A percentile compares a stretch with the other conserved stretches of the same genome.
These are phyloP conservation scores for Ladona fulva DNA, from an alignment of 1,140 invertebrate species.

Conservation along the genomic window DNA sequence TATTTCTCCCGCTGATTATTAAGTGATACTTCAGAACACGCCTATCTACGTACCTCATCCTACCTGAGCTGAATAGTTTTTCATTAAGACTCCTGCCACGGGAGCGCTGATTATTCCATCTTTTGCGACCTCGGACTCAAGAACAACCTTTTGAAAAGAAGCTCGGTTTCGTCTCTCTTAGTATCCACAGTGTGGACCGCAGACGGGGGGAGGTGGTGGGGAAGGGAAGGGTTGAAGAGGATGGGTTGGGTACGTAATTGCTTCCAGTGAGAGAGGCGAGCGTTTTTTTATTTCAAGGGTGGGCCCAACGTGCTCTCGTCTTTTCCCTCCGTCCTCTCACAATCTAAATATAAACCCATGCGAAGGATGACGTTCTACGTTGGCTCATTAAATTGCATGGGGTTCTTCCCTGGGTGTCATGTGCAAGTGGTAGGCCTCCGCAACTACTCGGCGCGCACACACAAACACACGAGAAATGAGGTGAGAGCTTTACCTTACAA, in stretches of 20 bases:
- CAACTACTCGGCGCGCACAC: neutral
- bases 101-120: slow-evolving; percentile 2
- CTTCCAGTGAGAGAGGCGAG: neutral
- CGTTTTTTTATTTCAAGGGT: neutral
- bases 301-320: neutral
- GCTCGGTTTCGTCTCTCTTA: neutral
- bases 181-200: neutral
- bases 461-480: neutral
- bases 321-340: neutral
- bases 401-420: neutral
- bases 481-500: neutral
- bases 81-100: neutral
- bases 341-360: neutral
- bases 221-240: neutral
- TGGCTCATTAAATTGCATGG: slow-evolving; percentile 5
- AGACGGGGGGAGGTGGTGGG: neutral
- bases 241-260: neutral
- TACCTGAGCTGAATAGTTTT: neutral
- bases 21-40: too few relatives aligned
- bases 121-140: neutral
- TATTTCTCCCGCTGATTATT: too few relatives aligned
- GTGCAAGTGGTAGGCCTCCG: neutral
- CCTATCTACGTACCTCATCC: neutral
- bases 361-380: neutral
- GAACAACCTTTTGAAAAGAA: neutral